Conservation (phyloP, 1,140 invertebrate genomes). For the Uloborus diversus region DNA sequence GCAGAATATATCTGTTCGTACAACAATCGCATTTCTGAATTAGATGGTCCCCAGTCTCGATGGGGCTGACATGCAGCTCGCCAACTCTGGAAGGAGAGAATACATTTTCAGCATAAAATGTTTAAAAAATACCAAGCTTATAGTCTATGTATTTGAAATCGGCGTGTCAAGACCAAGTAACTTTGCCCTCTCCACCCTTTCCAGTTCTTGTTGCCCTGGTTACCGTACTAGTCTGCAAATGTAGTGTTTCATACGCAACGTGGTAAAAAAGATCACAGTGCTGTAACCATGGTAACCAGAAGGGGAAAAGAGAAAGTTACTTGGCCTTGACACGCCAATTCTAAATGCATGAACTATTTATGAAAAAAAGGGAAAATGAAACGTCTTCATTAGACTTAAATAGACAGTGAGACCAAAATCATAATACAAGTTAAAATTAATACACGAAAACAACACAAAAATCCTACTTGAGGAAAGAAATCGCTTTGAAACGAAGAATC, state of each 20-base stretch:
- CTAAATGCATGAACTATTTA: too few species aligned
- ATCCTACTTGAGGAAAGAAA: too few species aligned
- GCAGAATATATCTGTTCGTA: not conserved
- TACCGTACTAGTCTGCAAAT: not conserved
- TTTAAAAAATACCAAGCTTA: not conserved
- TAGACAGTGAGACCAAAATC: too few species aligned
- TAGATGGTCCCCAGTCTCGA: slow-evolving; percentile 64
- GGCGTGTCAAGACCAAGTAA: not conserved
- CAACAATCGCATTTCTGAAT: slow-evolving; percentile 58
- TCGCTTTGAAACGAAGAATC: too few species aligned
- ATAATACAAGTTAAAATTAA: too few species aligned
- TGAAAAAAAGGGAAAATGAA: too few species aligned
- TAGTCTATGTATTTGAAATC: not conserved
- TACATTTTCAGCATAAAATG: not conserved
- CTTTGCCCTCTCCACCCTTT: not conserved
- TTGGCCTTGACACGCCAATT: too few species aligned
- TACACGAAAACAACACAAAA: too few species aligned
- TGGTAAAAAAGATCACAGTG: too few species aligned
- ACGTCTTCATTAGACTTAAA: too few species aligned
- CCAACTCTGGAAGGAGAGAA: slow-evolving; percentile 61
- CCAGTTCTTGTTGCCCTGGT: not conserved
- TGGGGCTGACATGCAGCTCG: slow-evolving; percentile 60
- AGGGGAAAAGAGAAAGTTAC: too few species aligned
- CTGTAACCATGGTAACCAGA: too few species aligned
- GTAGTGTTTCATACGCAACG: not conserved